phyloP scores from a whole-genome alignment of 2,113 vertebrate species.

The Sterrhoptilus dennistouni region DNA sequence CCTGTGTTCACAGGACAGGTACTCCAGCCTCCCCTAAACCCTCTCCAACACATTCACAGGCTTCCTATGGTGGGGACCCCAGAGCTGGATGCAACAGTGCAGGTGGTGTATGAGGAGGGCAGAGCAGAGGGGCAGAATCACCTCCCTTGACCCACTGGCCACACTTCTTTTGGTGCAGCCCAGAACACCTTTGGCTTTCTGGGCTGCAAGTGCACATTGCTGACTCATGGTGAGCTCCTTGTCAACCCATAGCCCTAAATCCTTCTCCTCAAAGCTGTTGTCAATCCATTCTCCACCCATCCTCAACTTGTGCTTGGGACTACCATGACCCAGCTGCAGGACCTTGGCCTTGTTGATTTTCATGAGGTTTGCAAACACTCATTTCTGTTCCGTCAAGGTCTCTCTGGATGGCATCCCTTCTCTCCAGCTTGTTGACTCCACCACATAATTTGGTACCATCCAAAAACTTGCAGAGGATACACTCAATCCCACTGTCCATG shows the following conservation, averaged over 20 bases:
- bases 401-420: neutral
- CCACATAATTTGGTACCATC: neutral
- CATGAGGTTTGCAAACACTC: neutral
- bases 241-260: neutral
- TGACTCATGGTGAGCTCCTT: neutral
- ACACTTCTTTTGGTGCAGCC: no score
- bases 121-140: neutral
- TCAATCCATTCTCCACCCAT: neutral
- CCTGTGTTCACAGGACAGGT: neutral
- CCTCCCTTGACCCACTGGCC: neutral
- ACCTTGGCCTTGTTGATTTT: neutral
- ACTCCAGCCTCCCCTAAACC: neutral
- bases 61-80: neutral
- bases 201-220: neutral
- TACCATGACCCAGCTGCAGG: rapidly evolving
- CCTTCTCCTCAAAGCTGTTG: neutral
- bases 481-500: no score
- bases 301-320: neutral
- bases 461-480: neutral
- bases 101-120: neutral
- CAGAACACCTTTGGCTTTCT: neutral
- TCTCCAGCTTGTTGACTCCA: neutral
- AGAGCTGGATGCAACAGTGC: neutral
- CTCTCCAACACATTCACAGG: neutral
- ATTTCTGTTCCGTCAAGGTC: neutral